Conservation (phyloP, 1,140 invertebrate species). For the Stegodyphus mimosarum region DNA sequence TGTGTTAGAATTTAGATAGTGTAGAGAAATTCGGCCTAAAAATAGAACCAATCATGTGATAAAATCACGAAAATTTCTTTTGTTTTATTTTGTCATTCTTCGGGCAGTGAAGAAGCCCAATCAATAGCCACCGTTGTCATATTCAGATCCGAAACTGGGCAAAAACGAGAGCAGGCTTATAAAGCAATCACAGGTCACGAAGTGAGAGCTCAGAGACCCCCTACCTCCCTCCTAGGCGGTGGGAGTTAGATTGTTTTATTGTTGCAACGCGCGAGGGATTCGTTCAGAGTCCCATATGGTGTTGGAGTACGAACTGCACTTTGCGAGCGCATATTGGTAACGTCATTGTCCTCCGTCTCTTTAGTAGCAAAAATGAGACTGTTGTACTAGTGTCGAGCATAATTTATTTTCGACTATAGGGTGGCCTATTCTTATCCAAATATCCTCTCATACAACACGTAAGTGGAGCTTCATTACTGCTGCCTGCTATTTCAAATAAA, state of each 20-base stretch:
- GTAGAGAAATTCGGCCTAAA: too few species aligned
- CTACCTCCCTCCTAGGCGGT: not conserved
- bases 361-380: not conserved
- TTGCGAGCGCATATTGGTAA: not conserved
- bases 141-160: too few species aligned
- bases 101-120: too few species aligned
- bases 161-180: slow-evolving; percentile 41
- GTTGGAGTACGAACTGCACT: slow-evolving; percentile 6
- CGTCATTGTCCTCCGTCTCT: not conserved
- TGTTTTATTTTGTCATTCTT: too few species aligned
- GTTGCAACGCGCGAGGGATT: slow-evolving; percentile 7
- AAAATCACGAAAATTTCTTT: too few species aligned
- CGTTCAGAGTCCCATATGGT: slow-evolving; percentile 42
- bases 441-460: not conserved
- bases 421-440: slow-evolving; percentile 45
- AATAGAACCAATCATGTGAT: too few species aligned
- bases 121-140: too few species aligned
- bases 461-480: too few species aligned
- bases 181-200: slow-evolving; percentile 34
- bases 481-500: too few species aligned
- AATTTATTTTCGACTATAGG: slow-evolving; percentile 21
- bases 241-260: slow-evolving; percentile 28
- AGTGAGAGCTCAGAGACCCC: not conserved
- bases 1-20: too few species aligned
- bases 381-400: not conserved